A percentile compares a stretch with the other conserved stretches of the same genome.
phyloP scores from a whole-genome alignment of 1,140 invertebrate species.

The Mamestra configurata region DNA sequence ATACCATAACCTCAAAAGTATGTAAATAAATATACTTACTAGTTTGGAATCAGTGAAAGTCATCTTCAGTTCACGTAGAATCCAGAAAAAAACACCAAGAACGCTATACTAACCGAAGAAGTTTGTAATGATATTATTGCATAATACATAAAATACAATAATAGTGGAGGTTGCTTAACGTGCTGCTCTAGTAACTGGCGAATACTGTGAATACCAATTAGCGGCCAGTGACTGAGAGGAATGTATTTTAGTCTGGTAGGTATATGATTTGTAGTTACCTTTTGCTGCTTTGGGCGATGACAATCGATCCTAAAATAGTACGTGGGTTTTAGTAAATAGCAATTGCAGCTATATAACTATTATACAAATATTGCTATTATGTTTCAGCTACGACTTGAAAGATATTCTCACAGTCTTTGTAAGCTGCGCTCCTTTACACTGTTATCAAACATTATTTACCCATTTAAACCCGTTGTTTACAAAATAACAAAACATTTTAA shows the following conservation, averaged over 20 bases:
- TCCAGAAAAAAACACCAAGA: background rate
- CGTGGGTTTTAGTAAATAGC: conserved; percentile 11
- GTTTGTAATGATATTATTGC: conserved; percentile 43
- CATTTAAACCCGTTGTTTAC: background rate
- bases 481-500: background rate
- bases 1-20: conserved; percentile 49
- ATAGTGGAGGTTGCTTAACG: background rate
- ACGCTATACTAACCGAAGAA: background rate
- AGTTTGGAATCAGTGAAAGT: conserved; percentile 53
- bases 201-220: conserved; percentile 40
- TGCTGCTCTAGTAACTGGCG: conserved; percentile 43
- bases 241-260: conserved; percentile 51
- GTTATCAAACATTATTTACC: background rate
- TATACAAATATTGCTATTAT: no score
- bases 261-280: conserved; percentile 49
- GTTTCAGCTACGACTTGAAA: background rate
- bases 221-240: conserved; percentile 35
- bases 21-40: conserved; percentile 58
- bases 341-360: background rate
- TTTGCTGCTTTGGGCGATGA: conserved; percentile 62
- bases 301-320: conserved; percentile 60
- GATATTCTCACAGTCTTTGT: background rate
- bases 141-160: conserved; percentile 40
- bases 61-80: conserved; percentile 39
- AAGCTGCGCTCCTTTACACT: background rate